Percentiles rank a stretch among this genome's conserved stretches.
Conservation (phyloP, 2,113 vertebrate species). For the Ibidorhyncha struthersii region DNA sequence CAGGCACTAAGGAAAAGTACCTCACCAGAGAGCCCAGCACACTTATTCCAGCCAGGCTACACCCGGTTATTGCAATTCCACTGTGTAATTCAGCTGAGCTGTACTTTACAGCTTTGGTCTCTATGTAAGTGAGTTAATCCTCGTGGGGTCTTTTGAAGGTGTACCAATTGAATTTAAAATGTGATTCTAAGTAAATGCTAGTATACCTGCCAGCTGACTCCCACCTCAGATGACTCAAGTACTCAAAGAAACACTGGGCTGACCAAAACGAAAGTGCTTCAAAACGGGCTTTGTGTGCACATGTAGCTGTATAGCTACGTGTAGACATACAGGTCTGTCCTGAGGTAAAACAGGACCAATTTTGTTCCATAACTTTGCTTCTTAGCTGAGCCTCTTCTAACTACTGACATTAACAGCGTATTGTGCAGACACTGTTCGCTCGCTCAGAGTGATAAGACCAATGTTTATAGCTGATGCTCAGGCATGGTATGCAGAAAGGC, state of each 20-base stretch:
- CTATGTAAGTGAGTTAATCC: neutral
- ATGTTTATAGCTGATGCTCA: too few species aligned
- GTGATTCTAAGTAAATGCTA: neutral
- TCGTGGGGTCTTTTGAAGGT: neutral
- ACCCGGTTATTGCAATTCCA: neutral
- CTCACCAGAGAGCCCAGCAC: neutral
- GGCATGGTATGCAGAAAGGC: too few species aligned
- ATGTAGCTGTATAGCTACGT: neutral
- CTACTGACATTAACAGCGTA: too few species aligned
- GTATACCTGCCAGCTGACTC: neutral
- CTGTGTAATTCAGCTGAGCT: neutral
- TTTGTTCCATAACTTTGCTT: too few species aligned
- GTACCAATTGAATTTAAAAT: neutral
- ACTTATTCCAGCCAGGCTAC: neutral
- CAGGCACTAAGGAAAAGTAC: neutral
- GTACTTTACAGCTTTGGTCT: neutral
- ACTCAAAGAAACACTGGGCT: neutral
- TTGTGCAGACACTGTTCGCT: too few species aligned
- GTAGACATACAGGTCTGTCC: neutral
- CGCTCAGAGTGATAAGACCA: too few species aligned
- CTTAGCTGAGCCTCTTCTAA: too few species aligned
- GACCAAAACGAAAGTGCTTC: neutral
- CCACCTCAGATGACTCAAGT: rapidly evolving
- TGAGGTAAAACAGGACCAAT: too few species aligned
- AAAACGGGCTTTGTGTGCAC: neutral